Base-by-base conservation (phyloP, 2,113 vertebrate genomes). In the Sciurus niger region DNA sequence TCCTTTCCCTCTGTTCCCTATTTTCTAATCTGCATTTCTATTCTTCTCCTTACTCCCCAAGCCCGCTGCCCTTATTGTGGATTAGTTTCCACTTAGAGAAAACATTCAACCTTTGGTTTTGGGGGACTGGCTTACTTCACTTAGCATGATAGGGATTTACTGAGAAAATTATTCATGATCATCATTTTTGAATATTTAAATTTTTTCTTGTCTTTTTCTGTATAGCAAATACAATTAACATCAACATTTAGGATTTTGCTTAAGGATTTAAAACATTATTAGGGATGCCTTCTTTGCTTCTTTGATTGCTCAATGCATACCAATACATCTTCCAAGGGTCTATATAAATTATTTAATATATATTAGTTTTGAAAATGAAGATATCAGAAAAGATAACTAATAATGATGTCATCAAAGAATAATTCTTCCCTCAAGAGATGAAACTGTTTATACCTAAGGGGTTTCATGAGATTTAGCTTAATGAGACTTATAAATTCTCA, bases 321-420 rank as follows among this genome's bases (percentile, higher is more conserved):
- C 11, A 65, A 40, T n/a, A 10, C 24, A 40, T 74, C 53, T 55
- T 93, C 25, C n/a, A 32, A 68, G 34, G 55, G 48, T 12, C 5
- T 85, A 28, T 60, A 28, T 58, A 77, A 78, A 24, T 55, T 76
- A 9, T 30, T 68, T 65, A 90, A 58, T 37, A 53, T 93, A 58
- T 82, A 32, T 58, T 46, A 80, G 13, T 65, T 72, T 37, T 78
- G 6, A 84, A 48, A 78, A 70, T 79, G 46, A 87, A 82, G 20
- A 73, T n/a, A 73, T 74, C 8, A 53, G 48, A 67, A 34, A 43
- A 25, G 37, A 16, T 77, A 83, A 74, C 28, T 79, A n/a, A 58
- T 72, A 40, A 82, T 90, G 43, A 96, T 85, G 53, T 74, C 46
- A 92, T 78, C 77, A 77, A 78, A 77, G 25, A 40, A 67, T 18